Evolutionary conservation across 2,113 vertebrate genomes (phyloP), one percentile per base, ranked within the genome.

Genomic region (Mesitornis unicolor): DNA sequence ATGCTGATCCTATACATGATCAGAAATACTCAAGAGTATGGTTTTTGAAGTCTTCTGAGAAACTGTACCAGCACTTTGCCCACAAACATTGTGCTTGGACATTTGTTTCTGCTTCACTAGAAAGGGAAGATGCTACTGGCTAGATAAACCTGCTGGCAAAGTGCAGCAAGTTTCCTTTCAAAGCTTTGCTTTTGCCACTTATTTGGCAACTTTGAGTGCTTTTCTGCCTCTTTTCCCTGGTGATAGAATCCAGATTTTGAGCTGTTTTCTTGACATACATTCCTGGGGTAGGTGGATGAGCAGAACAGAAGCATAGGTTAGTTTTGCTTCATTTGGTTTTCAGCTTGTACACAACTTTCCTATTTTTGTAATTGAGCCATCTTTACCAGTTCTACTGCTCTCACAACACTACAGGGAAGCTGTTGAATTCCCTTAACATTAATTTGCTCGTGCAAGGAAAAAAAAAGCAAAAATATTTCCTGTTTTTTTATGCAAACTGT

Each of bases 281-380:
- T 94, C 53, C 75, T 50, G 22, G 47, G 43, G 68, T 16, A 42
- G 81, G 71, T 47, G 73, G 76, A 84, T 60, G 43, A 90, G 36
- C 18, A 68, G 57, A 95, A 71, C n/a, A 89, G 74, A 91, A 79
- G 42, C 65, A 65, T 65, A 40, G 25, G 64, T 87, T 94, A 71
- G 73, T 71, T 93, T 89, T 93, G 73, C 71, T 92, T 87, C 69
- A 38, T 94, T 96, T 95, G 31, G 3, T 89, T 96, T 96, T 89
- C 22, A 2, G 73, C 60, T 96, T 86, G 75, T 84, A 68, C 81
- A 90, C 86, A 93, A 89, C 69, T 89, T 79, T 69, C 50, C 92
- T 89, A 68, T 56, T 94, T 95, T 95, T 94, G 69, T 96, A 85
- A 96, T 89, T 94, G 90, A 96, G 90, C 65, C 69, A n/a, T 96